These are phyloP conservation scores for Apocrypta bakeri DNA, from an alignment of 1,140 invertebrate genomes.

Conservation along the genomic window DNA sequence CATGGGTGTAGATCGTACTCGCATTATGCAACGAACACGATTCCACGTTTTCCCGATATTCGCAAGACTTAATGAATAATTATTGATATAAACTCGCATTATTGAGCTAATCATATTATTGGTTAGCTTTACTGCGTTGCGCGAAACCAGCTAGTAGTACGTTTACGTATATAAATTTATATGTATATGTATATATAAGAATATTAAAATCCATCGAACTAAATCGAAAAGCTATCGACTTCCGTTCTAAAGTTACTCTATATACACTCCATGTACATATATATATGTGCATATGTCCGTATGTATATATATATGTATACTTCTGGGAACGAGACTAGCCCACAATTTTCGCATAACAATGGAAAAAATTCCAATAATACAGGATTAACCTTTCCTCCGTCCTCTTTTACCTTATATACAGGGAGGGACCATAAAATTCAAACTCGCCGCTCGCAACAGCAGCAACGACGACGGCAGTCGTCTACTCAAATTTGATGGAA, in stretches of 20 bases:
- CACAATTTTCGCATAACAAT: not conserved
- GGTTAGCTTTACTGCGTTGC: no score
- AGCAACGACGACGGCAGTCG: no score
- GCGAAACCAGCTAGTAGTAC: no score
- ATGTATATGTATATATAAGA: no score
- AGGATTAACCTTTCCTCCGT: not conserved
- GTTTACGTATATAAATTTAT: no score
- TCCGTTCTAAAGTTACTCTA: no score
- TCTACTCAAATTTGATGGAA: constrained; percentile 36
- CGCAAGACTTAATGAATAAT: constrained; percentile 27
- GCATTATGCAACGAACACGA: not conserved
- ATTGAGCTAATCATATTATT: not conserved
- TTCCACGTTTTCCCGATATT: not conserved
- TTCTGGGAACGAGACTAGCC: not conserved
- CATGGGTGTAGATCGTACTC: no score
- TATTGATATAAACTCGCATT: constrained; percentile 19
- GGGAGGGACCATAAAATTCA: not conserved
- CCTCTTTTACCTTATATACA: no score
- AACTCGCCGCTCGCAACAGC: not conserved
- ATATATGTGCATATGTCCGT: no score
- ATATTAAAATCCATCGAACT: not conserved
- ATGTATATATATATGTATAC: no score
- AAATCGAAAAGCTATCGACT: no score
- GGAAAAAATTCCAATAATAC: not conserved
- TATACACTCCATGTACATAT: no score